Conservation (phyloP, 2,888 invertebrate genomes). For the Elegia similella region DNA sequence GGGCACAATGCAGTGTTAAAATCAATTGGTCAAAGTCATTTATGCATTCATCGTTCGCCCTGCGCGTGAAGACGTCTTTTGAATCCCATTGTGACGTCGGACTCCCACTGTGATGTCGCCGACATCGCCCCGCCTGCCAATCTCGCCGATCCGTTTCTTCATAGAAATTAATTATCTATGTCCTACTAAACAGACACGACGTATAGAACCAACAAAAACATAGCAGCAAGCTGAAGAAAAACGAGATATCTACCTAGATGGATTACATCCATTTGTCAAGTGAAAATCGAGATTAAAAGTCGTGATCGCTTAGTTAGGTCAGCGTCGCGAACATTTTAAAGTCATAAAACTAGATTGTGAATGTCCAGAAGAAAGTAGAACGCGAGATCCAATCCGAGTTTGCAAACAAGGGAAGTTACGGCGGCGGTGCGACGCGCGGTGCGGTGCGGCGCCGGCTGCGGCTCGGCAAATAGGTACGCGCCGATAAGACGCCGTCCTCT, state of each 20-base stretch:
- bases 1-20: slow-evolving; percentile 62
- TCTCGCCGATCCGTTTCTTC: slow-evolving; percentile 42
- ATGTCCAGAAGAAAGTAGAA: slow-evolving; percentile 74
- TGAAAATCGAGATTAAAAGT: slow-evolving; percentile 43
- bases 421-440: slow-evolving; percentile 47
- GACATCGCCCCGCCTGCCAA: slow-evolving; percentile 51
- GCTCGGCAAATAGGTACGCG: slow-evolving; percentile 67
- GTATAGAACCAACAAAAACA: slow-evolving; percentile 28
- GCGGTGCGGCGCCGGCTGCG: slow-evolving; percentile 45
- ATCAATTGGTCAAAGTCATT: slow-evolving; percentile 77
- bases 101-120: slow-evolving; percentile 65
- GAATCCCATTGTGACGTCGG: slow-evolving; percentile 58
- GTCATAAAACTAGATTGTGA: slow-evolving; percentile 78
- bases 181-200: slow-evolving; percentile 28
- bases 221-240: slow-evolving; percentile 27
- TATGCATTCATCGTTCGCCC: slow-evolving; percentile 55
- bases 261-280: slow-evolving; percentile 36
- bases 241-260: slow-evolving; percentile 26
- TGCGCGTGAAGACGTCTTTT: slow-evolving; percentile 53
- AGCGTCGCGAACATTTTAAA: slow-evolving; percentile 67
- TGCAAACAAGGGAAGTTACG: slow-evolving; percentile 80
- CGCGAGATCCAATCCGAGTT: slow-evolving; percentile 79
- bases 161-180: slow-evolving; percentile 36
- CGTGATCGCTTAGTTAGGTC: slow-evolving; percentile 52
- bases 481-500: slow-evolving; percentile 74